phyloP scores from a whole-genome alignment of 2,888 invertebrate genomes.

The Brassicogethes aeneus region DNA sequence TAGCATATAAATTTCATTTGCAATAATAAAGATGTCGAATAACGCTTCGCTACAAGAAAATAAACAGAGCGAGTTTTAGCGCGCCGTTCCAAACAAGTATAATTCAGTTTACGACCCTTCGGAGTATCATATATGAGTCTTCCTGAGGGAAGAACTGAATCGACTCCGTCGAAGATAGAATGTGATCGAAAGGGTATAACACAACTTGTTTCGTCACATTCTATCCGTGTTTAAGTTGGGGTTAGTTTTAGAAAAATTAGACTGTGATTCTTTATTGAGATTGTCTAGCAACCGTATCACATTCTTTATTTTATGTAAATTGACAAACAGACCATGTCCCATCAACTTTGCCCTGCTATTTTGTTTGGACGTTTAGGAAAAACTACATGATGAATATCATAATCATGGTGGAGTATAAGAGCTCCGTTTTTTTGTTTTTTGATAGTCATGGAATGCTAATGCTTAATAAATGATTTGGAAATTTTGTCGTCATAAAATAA shows the following conservation, averaged over 20 bases:
- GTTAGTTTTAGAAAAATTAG: conserved; percentile 16
- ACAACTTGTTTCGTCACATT: conserved; percentile 10
- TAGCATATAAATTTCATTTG: conserved; percentile 4
- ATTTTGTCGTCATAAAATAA: neutral
- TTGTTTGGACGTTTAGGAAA: conserved; percentile 16
- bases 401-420: conserved; percentile 8
- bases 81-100: conserved; percentile 35
- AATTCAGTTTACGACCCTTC: conserved; percentile 38
- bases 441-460: neutral
- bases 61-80: conserved; percentile 34
- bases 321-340: conserved; percentile 20
- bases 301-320: conserved; percentile 20
- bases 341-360: conserved; percentile 19
- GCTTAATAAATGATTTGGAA: neutral
- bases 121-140: conserved; percentile 32
- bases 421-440: conserved; percentile 16
- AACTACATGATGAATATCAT: conserved; percentile 14
- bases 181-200: conserved; percentile 14
- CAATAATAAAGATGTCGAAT: conserved; percentile 21
- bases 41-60: conserved; percentile 26
- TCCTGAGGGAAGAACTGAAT: conserved; percentile 27
- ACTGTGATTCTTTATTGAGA: conserved; percentile 14
- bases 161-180: conserved; percentile 17
- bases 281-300: conserved; percentile 9
- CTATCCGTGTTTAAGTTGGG: conserved; percentile 12